Percentiles rank a stretch among this genome's conserved stretches.
These are phyloP conservation scores for Tapirus indicus DNA, from an alignment of 2,797 vertebrate species.

Conservation along the genomic window DNA sequence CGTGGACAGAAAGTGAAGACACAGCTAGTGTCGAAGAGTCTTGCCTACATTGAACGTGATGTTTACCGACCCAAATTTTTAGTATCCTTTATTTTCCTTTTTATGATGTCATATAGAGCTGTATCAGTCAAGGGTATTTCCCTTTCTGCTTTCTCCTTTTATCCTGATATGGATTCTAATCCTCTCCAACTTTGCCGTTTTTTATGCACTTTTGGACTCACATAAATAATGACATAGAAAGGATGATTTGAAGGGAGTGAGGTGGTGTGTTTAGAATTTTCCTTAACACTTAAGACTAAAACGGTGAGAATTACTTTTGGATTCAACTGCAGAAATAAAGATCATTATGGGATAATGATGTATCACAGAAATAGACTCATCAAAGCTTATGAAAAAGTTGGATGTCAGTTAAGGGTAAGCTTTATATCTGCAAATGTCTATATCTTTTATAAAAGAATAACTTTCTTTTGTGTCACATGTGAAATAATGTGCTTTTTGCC, in stretches of 20 bases:
- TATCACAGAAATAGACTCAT: slow-evolving; percentile 98
- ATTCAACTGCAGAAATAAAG: slow-evolving; percentile 97
- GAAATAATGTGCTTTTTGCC: not conserved
- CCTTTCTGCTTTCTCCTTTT: not conserved
- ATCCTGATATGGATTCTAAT: not conserved
- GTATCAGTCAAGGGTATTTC: not conserved
- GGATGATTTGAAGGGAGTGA: not conserved
- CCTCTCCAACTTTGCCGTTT: not conserved
- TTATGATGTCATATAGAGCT: no score
- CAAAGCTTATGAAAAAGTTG: slow-evolving; percentile 96
- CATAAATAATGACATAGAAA: not conserved
- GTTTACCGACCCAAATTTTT: slow-evolving; percentile 93
- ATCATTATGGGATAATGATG: slow-evolving; percentile 99
- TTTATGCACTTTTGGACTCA: not conserved
- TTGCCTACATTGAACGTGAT: slow-evolving; percentile 92
- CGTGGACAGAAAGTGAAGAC: slow-evolving; percentile 95
- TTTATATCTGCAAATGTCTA: slow-evolving; percentile 16
- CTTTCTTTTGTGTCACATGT: not conserved
- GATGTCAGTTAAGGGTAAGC: slow-evolving; percentile 95
- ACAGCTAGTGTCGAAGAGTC: slow-evolving; percentile 95
- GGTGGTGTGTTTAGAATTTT: slow-evolving; percentile 69
- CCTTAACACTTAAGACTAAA: slow-evolving; percentile 90
- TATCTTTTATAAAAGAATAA: slow-evolving; percentile 12
- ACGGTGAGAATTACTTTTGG: slow-evolving; percentile 95
- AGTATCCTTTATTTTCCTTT: slow-evolving; percentile 91